Evolutionary conservation across 2,113 vertebrate genomes (phyloP), one percentile per base, ranked within the genome.

Genomic region (Caloenas nicobarica): DNA sequence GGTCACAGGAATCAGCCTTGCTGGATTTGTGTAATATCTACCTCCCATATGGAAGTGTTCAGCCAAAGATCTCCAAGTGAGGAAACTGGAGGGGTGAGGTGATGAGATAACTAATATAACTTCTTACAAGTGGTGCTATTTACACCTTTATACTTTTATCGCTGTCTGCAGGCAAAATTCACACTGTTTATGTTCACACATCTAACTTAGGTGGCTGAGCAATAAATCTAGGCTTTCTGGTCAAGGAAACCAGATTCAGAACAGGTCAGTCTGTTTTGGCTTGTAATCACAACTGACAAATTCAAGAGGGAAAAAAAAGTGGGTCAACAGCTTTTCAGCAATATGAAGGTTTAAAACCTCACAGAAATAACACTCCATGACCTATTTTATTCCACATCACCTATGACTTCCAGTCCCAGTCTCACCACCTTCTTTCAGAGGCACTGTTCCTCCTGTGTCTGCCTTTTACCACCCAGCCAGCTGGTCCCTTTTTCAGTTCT

Each of bases 201-300:
- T 95, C 64, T 48, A 71, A 36, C 77, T 86, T 78, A 54, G 56
- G 70, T 51, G 60, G 38, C 33, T 65, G 31, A 54, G 64, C 5
- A 33, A 89, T 92, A 95, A 94, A 92, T 86, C 77, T 71, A 84
- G 83, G 25, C 23, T 81, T 94, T 66, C 72, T 81, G 51, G 72
- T 46, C 69, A 74, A 58, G 26, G 60, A 80, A 92, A 81, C 3
- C 1, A 3, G 48, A 46, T 91, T 89, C 51, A 80, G 54, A 95
- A 56, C 24, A 77, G 26, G 16, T 44, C 72, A 23, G 57, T 60
- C 48, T 86, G 17, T 56, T 93, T 68, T 77, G 68, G 34, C 34
- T 77, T 48, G 26, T 51, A 88, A 80, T 88, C 38, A 50, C 51
- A 66, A 78, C 40, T 65, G 56, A 84, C 64, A 73, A 95, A 81